Base-by-base conservation (phyloP, 2,797 vertebrate genomes). In the Poecilia gillii region DNA sequence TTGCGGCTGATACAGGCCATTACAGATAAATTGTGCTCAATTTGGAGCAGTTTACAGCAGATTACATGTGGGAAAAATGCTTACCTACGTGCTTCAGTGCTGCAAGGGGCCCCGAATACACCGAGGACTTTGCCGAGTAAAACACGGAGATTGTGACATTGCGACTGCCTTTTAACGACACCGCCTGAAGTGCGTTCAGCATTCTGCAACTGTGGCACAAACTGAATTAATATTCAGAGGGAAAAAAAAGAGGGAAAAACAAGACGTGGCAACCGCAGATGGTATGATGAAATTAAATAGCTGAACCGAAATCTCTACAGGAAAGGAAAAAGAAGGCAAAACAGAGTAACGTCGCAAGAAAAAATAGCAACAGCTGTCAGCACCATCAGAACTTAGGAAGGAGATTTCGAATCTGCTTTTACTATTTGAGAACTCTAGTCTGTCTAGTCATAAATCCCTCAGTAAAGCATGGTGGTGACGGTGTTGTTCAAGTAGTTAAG, bases 1-100 rank as follows among this genome's bases (percentile, higher is more conserved):
- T 87, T 89, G 81, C 81, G 74, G 90, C 80, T 90, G 90, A 92
- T 93, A 84, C 83, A 88, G 87, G 85, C 85, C 90, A 90, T 94
- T 93, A 92, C 88, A 90, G 84, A 90, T 90, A 91, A 87, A 91
- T 85, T 80, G 78, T 47, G 83, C 82, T 85, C 84, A 83, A 90
- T 90, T 91, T 81, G 81, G 86, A 88, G 79, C 77, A 49, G 74
- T 90, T 89, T 83, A 87, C 82, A 82, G 84, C 78, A 86, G 88
- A 90, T 88, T 84, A 89, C 83, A 73, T 66, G 84, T 75, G n/a
- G 87, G 75, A 78, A 77, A 53, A 80, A 25, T 18, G 81, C 81
- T 84, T 84, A 92, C 92, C 82, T 85, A 31, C 39, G 77, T 70
- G 73, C 1, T 20, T n/a, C 72, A 13, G 31, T 28, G 77, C 86